Base-by-base conservation (phyloP, 35 echinoderm and acorn worm genomes). In the Heliocidaris erythrogramma region DNA sequence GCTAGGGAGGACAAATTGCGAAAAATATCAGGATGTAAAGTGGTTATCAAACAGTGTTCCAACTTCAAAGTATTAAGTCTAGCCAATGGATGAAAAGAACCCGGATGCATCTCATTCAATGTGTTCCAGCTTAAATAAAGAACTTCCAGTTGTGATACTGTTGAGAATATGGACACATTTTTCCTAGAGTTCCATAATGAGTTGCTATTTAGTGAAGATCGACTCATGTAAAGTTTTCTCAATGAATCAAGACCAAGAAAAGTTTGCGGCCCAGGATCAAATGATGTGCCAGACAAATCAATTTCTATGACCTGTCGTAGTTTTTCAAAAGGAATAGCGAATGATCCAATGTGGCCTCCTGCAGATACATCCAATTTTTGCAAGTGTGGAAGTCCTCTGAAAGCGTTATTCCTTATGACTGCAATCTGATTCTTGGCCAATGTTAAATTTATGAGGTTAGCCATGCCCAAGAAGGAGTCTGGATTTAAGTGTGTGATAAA, bases 11-110 rank as follows among this genome's bases (percentile, higher is more conserved):
- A 47, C 31, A 89, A 48, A 42, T 89, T 89, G 21, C 87, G 12
- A 89, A 89, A 89, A 47, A 89, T 89, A 32, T 89, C 87, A n/a
- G 29, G 30, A 89, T 89, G 87, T 32, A 89, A 48, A 6, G 16
- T 5, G 4, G 87, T 11, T 47, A 89, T 89, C 16, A 12, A 13
- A 89, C 87, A 89, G 87, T 89, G 31, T 16, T 89, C 87, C 31
- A 89, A 48, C 47, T 12, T 48, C 29, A 89, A 89, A 31, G 31
- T 89, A 17, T n/a, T 32, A 14, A 89, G 31, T 31, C 31, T 48
- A 11, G 4, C 17, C 87, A 89, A 1, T 47, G 10, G 31, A 47
- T 32, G 47, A 89, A 89, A 89, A 89, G 87, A 16, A 17, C 47
- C 87, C 5, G 87, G 24, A 89, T 89, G 87, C 87, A 89, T 89